Evolutionary conservation across 2,888 invertebrate genomes (phyloP), one percentile per base, ranked within the genome.

Genomic region (Balanococcus diminutus): DNA sequence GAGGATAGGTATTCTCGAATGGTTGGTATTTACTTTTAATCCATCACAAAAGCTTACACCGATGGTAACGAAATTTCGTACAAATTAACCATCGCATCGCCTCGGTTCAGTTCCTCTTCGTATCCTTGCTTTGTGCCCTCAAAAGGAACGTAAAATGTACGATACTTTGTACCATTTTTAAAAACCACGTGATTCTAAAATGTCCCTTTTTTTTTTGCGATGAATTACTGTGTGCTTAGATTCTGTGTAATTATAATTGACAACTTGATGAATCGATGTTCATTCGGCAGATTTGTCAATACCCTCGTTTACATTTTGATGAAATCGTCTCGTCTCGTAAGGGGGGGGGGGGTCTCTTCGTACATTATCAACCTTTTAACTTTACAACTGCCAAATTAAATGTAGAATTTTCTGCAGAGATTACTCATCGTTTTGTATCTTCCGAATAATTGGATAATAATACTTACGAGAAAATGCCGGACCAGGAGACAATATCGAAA

Each of bases 11-110:
- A 51, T 51, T 51, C 51, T 19, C 51, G 9, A 51, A 51, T 51
- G 51, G 51, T 51, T 51, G 51, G 51, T 67, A 67, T 67, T 67
- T 67, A 67, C 61, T 67, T 67, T 67, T 67, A 67, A 67, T 67
- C 61, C 61, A 67, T 67, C 61, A 67, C 61, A 51, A 51, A 51
- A 51, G 51, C 51, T 51, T 51, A 51, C 19, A 51, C 51, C 51
- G 19, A 4, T 19, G 5, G 19, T 8, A 22, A 56, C 19, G 56
- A 6, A 56, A 56, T 67, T 67, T 67, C 28, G 25, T 25, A 25
- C 61, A 67, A 67, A 67, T 67, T 67, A 67, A 67, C 61, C 36
- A 36, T 36, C n/a, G n/a, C n/a, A n/a, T n/a, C n/a, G n/a, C 3
- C 36, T 36, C 36, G 3, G 4, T 36, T 8, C 8, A 8, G 4